phyloP scores from a whole-genome alignment of 2,797 vertebrate species.

The Neosilurus mollespiculum region DNA sequence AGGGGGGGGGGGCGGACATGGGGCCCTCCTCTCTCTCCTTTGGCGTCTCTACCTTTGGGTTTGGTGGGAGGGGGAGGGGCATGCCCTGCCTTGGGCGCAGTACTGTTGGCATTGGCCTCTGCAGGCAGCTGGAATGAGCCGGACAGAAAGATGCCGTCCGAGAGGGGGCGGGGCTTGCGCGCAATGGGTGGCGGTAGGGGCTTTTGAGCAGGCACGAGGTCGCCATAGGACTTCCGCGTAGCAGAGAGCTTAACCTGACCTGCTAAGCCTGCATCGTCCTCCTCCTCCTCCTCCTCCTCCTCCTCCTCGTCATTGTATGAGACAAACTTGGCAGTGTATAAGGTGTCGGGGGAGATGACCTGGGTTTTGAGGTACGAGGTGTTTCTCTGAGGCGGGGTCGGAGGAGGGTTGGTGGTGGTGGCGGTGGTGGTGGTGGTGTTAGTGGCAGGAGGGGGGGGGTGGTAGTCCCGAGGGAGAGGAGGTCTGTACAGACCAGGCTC shows the following conservation, averaged over 20 bases:
- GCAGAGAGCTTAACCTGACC: slow-evolving; percentile 94
- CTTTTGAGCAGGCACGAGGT: slow-evolving; percentile 80
- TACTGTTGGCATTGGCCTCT: slow-evolving; percentile 94
- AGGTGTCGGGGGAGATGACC: slow-evolving; percentile 90
- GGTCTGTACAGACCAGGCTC: slow-evolving; percentile 97
- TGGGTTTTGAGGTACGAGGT: slow-evolving; percentile 98
- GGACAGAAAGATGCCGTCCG: slow-evolving; percentile 95
- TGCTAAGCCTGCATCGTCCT: slow-evolving; percentile 80
- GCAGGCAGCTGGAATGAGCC: slow-evolving; percentile 86
- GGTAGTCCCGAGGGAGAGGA: slow-evolving; percentile 93
- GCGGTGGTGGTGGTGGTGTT: slow-evolving; percentile 68
- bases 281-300: slow-evolving; percentile 75
- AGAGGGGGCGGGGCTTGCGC: slow-evolving; percentile 89
- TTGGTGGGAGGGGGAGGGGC: slow-evolving; percentile 84
- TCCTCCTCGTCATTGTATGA: slow-evolving; percentile 90
- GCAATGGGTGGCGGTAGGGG: slow-evolving; percentile 82
- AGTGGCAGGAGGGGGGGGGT: slow-evolving; percentile 77
- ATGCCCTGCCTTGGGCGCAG: slow-evolving; percentile 74
- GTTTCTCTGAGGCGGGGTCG: slow-evolving; percentile 95
- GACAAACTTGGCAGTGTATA: slow-evolving; percentile 99
- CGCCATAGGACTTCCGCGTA: slow-evolving; percentile 87
- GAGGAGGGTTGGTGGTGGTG: slow-evolving; percentile 79
- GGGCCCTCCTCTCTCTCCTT: slow-evolving; percentile 62
- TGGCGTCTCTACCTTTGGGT: slow-evolving; percentile 85
- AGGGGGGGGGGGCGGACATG: slow-evolving; percentile 27